phyloP scores from a whole-genome alignment of 1,140 invertebrate genomes.

The Battus philenor region DNA sequence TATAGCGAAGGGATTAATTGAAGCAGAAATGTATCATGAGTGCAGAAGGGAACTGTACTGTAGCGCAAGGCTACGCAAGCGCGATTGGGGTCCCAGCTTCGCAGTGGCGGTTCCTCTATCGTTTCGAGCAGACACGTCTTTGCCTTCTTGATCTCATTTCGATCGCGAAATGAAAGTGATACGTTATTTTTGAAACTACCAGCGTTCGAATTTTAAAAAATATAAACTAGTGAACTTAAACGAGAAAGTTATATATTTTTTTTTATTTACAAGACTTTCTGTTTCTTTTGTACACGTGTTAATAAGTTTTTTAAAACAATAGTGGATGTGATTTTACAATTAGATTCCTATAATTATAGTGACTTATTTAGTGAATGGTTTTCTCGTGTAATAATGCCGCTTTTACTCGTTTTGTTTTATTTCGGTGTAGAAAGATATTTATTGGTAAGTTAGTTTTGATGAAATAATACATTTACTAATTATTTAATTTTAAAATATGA shows the following conservation, averaged over 20 bases:
- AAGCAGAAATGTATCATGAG: conserved; percentile 66
- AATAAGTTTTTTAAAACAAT: conserved; percentile 3
- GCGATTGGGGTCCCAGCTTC: conserved; percentile 40
- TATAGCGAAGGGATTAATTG: conserved; percentile 64
- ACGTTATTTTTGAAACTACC: conserved; percentile 8
- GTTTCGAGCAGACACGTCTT: conserved; percentile 37
- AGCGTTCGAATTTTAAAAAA: conserved; percentile 17
- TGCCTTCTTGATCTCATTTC: conserved; percentile 14
- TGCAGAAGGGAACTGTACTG: conserved; percentile 37
- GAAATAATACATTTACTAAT: too few species aligned
- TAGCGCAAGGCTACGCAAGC: conserved; percentile 62
- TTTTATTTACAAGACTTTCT: too few species aligned
- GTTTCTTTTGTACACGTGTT: background rate
- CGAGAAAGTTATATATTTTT: too few species aligned
- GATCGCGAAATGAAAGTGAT: conserved; percentile 17
- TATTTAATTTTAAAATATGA: too few species aligned
- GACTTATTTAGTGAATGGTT: background rate
- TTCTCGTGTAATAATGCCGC: background rate
- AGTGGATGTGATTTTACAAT: background rate
- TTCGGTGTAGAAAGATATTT: background rate
- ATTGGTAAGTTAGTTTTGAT: conserved; percentile 1
- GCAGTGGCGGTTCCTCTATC: conserved; percentile 48
- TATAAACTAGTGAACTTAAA: too few species aligned
- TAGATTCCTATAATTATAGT: too few species aligned
- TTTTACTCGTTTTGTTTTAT: background rate